Evolutionary conservation across 2,888 invertebrate species (phyloP).

Genomic region (Rhagium mordax): DNA sequence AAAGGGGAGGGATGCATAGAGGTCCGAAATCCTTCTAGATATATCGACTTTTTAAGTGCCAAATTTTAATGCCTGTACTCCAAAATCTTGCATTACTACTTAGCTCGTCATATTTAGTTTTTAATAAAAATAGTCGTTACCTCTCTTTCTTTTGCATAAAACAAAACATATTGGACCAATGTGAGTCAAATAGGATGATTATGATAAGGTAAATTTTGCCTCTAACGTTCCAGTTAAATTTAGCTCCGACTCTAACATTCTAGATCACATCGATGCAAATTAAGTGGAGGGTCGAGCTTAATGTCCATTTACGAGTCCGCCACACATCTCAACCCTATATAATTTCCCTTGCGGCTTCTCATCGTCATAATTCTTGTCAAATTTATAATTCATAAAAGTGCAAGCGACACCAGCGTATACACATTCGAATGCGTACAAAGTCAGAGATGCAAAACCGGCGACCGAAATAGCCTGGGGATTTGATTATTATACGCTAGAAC

Average conservation of each 20-base stretch:
- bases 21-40: too few relatives aligned
- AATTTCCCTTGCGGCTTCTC: slow-evolving; percentile 57
- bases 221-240: neutral
- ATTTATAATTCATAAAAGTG: slow-evolving; percentile 61
- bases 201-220: neutral
- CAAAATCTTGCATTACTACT: too few relatives aligned
- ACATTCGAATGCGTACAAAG: neutral
- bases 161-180: too few relatives aligned
- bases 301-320: slow-evolving; percentile 30
- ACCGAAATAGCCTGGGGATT: slow-evolving; percentile 26
- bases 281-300: slow-evolving; percentile 24
- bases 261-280: slow-evolving; percentile 27
- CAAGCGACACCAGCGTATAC: slow-evolving; percentile 44
- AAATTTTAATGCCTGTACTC: too few relatives aligned
- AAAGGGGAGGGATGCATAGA: too few relatives aligned
- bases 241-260: slow-evolving; percentile 11
- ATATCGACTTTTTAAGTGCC: too few relatives aligned
- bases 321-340: slow-evolving; percentile 47
- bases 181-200: too few relatives aligned
- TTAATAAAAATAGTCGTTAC: too few relatives aligned
- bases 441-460: neutral
- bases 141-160: too few relatives aligned
- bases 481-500: slow-evolving; percentile 28
- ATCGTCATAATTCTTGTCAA: slow-evolving; percentile 60
- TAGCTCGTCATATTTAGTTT: too few relatives aligned